Percentiles rank a stretch among this genome's conserved stretches.
These are phyloP conservation scores for Cariama cristata DNA, from an alignment of 2,113 vertebrate species.

Conservation along the genomic window DNA sequence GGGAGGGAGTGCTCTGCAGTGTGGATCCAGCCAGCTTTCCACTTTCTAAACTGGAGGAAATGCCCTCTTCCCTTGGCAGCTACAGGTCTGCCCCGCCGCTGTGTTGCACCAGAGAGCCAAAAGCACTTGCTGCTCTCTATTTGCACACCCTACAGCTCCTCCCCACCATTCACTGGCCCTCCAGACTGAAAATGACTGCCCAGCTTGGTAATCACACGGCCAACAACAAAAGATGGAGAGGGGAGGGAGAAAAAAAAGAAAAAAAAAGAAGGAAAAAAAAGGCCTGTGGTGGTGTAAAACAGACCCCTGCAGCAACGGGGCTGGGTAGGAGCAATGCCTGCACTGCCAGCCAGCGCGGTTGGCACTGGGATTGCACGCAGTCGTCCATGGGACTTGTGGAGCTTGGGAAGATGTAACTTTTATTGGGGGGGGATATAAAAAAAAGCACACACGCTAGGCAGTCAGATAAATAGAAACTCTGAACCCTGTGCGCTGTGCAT, in stretches of 20 bases:
- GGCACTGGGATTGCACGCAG: accelerated
- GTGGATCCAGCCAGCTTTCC: neutral
- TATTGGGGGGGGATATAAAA: neutral
- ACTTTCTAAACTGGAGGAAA: neutral
- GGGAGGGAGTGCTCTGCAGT: neutral
- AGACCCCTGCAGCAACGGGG: neutral
- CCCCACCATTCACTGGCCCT: neutral
- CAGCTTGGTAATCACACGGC: neutral
- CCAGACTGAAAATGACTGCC: neutral
- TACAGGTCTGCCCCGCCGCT: accelerated
- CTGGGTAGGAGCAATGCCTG: neutral
- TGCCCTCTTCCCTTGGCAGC: neutral
- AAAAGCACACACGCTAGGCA: neutral
- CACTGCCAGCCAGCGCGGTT: accelerated
- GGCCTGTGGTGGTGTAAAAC: neutral
- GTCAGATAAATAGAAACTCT: neutral
- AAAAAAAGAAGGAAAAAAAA: neutral
- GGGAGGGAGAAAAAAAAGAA: accelerated
- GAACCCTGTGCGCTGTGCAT: accelerated
- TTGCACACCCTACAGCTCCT: neutral
- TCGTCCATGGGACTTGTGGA: accelerated
- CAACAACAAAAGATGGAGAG: neutral
- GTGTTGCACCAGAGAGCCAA: neutral
- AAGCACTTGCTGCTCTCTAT: accelerated
- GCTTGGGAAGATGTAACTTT: neutral